Base-by-base conservation (phyloP, 2,888 invertebrate genomes). In the Ditylenchus weischeri region DNA sequence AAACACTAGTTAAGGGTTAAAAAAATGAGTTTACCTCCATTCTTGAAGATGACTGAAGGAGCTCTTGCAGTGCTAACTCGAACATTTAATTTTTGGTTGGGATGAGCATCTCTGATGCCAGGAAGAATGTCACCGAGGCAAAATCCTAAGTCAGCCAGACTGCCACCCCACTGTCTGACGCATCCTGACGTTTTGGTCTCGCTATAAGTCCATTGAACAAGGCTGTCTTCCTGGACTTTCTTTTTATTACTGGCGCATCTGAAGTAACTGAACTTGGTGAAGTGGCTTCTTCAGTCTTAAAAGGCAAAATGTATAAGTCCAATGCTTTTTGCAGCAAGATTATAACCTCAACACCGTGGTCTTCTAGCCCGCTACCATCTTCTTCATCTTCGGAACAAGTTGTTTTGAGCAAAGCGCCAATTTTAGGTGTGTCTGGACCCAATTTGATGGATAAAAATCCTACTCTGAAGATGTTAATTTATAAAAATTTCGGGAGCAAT, bases 111-210 rank as follows among this genome's bases (percentile, higher is more conserved):
- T 21, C 79, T 68, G 36, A 79, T 74, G 0, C 77, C 77, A 21
- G 79, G 79, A 29, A 79, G 72, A 57, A 79, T 78, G 69, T 79
- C 79, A 60, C 79, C 79, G 64, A 79, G 76, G 67, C 79, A 79
- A 68, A 79, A 78, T 57, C 79, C 79, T 49, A 79, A 68, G 59
- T 78, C 79, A 29, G 79, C 76, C 54, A 79, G 71, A 18, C 64
- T 49, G 5, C 71, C 71, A n/a, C 68, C 68, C 43, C 43, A 15
- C 43, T 43, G 43, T 43, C 43, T 5, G 23, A 23, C n/a, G 11
- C 54, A 54, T 71, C 71, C 50, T 73, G 72, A 2, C 71, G 72
- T 38, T 69, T 73, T n/a, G 59, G 36, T 43, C 71, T 73, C 18
- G 47, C 29, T 23, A 35, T 43, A 10, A 43, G 43, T 6, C 43